These are phyloP conservation scores for Lochmaea capreae DNA, from an alignment of 2,888 invertebrate genomes.

Conservation along the genomic window DNA sequence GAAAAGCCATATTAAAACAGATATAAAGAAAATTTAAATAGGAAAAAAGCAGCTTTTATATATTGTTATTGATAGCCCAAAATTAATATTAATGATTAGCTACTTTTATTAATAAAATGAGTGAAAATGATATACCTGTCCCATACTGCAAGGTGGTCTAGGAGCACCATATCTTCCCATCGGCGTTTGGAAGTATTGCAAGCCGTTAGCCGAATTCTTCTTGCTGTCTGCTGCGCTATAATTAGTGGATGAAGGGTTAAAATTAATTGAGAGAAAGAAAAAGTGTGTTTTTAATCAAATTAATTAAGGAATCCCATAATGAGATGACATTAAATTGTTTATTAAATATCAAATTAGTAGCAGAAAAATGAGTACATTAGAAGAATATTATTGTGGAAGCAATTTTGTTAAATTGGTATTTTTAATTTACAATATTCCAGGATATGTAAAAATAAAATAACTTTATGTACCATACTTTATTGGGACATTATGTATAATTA, in stretches of 20 bases:
- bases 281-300: not conserved
- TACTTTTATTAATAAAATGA: too few relatives aligned
- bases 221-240: slow-evolving; percentile 45
- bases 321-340: too few relatives aligned
- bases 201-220: slow-evolving; percentile 61
- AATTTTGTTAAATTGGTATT: too few relatives aligned
- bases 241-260: slow-evolving; percentile 37
- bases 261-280: not conserved
- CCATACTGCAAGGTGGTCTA: slow-evolving; percentile 76
- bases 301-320: not conserved
- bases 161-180: slow-evolving; percentile 74
- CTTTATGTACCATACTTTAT: too few relatives aligned
- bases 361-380: too few relatives aligned
- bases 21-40: not conserved
- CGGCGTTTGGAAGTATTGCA: slow-evolving; percentile 55
- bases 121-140: slow-evolving; percentile 67
- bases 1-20: not conserved
- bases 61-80: slow-evolving; percentile 31
- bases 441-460: too few relatives aligned
- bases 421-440: too few relatives aligned
- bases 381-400: too few relatives aligned
- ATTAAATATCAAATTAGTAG: too few relatives aligned
- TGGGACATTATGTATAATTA: too few relatives aligned
- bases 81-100: slow-evolving; percentile 5
- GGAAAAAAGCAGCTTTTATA: not conserved